phyloP scores from a whole-genome alignment of 2,113 vertebrate genomes.

The Prochilodus magdalenae region DNA sequence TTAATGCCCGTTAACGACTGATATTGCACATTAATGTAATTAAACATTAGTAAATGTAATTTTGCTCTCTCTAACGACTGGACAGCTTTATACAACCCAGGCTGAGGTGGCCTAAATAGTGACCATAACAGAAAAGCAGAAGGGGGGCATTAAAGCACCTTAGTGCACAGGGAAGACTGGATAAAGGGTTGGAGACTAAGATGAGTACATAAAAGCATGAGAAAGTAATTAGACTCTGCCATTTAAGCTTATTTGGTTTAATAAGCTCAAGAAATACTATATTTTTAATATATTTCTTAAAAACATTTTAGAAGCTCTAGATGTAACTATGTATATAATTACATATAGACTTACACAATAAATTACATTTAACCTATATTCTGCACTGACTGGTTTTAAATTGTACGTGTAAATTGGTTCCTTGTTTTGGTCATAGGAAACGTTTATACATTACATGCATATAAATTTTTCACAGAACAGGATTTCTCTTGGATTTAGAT shows the following conservation, averaged over 20 bases:
- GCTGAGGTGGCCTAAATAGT: constrained; percentile 47
- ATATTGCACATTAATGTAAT: constrained; percentile 85
- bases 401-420: too few relatives aligned
- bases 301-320: too few relatives aligned
- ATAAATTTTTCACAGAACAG: too few relatives aligned
- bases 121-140: constrained; percentile 9
- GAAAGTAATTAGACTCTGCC: background rate
- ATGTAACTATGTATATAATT: too few relatives aligned
- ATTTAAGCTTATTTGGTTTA: too few relatives aligned
- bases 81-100: constrained; percentile 56
- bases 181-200: background rate
- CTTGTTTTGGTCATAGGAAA: background rate
- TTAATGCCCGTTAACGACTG: constrained; percentile 79
- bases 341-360: too few relatives aligned
- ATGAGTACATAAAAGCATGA: background rate
- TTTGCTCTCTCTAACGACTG: constrained; percentile 60
- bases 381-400: too few relatives aligned
- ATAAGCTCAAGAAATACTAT: too few relatives aligned
- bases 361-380: too few relatives aligned
- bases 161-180: background rate
- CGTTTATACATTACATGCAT: too few relatives aligned
- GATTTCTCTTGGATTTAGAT: too few relatives aligned
- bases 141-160: constrained; percentile 27
- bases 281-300: too few relatives aligned
- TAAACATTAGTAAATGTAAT: constrained; percentile 74